phyloP scores from a whole-genome alignment of 2,888 invertebrate species.

The Megalurothrips usitatus region DNA sequence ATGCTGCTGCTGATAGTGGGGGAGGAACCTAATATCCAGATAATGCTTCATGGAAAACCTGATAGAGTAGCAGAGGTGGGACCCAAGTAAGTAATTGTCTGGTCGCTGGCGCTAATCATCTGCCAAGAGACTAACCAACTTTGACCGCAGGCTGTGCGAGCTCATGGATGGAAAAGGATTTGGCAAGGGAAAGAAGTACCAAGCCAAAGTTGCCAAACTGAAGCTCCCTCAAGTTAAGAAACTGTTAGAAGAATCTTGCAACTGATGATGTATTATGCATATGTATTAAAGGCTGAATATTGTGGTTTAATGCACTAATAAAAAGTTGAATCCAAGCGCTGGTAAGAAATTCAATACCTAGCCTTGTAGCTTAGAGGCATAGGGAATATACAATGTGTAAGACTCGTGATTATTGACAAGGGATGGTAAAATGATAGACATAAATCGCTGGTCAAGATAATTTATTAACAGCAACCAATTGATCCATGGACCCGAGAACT shows the following conservation, averaged over 20 bases:
- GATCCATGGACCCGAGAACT: not conserved
- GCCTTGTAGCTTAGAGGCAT: no score
- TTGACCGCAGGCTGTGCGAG: conserved; percentile 57
- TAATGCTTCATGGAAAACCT: conserved; percentile 51
- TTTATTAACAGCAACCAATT: not conserved
- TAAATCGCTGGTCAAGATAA: not conserved
- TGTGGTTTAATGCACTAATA: no score
- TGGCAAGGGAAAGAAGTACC: conserved; percentile 65
- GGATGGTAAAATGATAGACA: not conserved
- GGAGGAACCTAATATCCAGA: conserved; percentile 55
- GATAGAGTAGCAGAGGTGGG: conserved; percentile 54
- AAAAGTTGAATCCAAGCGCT: not conserved
- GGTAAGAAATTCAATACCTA: not conserved
- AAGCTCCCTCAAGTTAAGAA: conserved; percentile 52
- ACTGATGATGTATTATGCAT: no score
- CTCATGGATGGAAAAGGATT: conserved; percentile 72
- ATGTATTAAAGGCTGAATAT: no score
- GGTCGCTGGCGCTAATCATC: no score
- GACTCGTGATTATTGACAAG: not conserved
- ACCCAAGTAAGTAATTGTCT: conserved; percentile 52
- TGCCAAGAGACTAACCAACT: no score
- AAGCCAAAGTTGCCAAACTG: conserved; percentile 70
- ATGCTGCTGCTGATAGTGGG: conserved; percentile 66
- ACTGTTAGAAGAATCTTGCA: not conserved
- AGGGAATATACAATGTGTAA: not conserved